phyloP scores from a whole-genome alignment of 2,888 invertebrate species.

The Chrysomela aeneicollis region DNA sequence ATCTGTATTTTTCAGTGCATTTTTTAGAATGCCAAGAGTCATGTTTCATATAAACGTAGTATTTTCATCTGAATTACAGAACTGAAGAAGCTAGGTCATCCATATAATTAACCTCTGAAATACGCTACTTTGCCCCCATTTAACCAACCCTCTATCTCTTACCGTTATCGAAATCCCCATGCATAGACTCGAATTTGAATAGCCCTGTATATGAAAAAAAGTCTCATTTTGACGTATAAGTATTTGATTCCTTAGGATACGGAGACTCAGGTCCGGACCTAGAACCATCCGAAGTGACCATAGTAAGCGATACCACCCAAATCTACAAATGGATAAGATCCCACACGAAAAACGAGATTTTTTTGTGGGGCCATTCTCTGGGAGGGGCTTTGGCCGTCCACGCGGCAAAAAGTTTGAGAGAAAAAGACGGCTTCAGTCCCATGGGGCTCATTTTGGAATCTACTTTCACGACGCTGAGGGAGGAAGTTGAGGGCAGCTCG shows the following conservation, averaged over 20 bases:
- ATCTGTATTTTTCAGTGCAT: too few relatives aligned
- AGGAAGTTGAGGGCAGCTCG: conserved; percentile 49
- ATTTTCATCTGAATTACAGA: too few relatives aligned
- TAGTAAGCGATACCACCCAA: conserved; percentile 54
- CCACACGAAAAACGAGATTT: conserved; percentile 49
- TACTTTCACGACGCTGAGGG: conserved; percentile 53
- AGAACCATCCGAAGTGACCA: conserved; percentile 51
- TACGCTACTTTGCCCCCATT: too few relatives aligned
- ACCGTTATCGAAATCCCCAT: too few relatives aligned
- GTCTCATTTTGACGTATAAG: too few relatives aligned
- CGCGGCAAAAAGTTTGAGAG: conserved; percentile 44
- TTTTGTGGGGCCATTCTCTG: conserved; percentile 58
- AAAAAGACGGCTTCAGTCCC: conserved; percentile 41
- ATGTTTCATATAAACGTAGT: too few relatives aligned
- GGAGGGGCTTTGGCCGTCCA: conserved; percentile 53
- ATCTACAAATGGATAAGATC: conserved; percentile 52
- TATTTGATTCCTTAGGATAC: conserved; percentile 47
- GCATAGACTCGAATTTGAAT: too few relatives aligned
- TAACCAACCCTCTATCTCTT: too few relatives aligned
- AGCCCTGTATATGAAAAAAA: too few relatives aligned
- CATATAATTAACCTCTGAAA: too few relatives aligned
- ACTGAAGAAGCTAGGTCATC: too few relatives aligned
- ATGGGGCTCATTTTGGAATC: conserved; percentile 54
- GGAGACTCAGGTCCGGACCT: conserved; percentile 54
- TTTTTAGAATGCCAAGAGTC: too few relatives aligned